Base-by-base conservation (phyloP, 2,888 invertebrate species). In the Bedellia somnulentella region DNA sequence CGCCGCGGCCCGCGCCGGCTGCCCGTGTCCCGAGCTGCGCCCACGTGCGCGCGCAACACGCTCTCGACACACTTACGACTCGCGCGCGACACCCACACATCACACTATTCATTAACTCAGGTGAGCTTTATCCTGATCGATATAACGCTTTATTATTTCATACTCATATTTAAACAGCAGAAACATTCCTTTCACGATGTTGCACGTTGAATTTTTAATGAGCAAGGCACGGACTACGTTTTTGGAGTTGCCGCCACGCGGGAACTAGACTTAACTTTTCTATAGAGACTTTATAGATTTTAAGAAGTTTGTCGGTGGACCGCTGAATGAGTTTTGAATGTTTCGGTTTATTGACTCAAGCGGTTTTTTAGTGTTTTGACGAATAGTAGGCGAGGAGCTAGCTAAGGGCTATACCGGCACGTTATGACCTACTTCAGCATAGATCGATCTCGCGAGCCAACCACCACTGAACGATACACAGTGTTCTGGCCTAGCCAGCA, bases 391-490 rank as follows among this genome's bases (percentile, higher is more conserved):
- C n/a, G n/a, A n/a, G n/a, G n/a, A n/a, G n/a, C n/a, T n/a, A n/a
- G 30, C 12, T 28, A 34, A 16, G 14, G 30, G 21, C 15, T 15
- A 29, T 14, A 11, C 22, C 24, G 26, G 26, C 41, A 33, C 32
- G 37, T 46, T 41, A 41, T 44, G 46, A 46, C 45, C 46, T 45
- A 45, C 40, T 48, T 46, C 39, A 41, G 32, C 31, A 36, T 39
- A 42, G 37, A 46, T 45, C 46, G 37, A 42, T 43, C 37, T 36
- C 24, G 14, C 23, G 24, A 31, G 29, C 29, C n/a, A n/a, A n/a
- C n/a, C n/a, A n/a, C n/a, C n/a, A n/a, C n/a, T n/a, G n/a, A n/a
- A n/a, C n/a, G n/a, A n/a, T n/a, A n/a, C n/a, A n/a, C n/a, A n/a
- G n/a, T n/a, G n/a, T n/a, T n/a, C n/a, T n/a, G n/a, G n/a, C n/a